Conservation (phyloP, 2,888 invertebrate species). For the Cataglyphis albicans region DNA sequence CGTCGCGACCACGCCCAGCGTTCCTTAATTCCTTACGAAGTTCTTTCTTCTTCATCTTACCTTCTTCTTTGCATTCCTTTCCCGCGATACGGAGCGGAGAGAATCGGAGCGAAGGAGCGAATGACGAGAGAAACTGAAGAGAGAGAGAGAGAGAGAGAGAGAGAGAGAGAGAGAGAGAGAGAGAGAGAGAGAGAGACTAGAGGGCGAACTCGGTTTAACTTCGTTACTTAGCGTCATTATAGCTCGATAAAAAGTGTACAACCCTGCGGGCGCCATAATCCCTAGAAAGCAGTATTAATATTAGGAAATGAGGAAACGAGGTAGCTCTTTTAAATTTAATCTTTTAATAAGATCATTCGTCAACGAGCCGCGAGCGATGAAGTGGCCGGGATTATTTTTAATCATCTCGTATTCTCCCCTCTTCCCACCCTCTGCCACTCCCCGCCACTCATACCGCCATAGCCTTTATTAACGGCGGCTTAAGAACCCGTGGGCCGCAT, state of each 20-base stretch:
- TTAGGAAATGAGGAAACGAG: constrained; percentile 75
- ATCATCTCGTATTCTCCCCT: constrained; percentile 54
- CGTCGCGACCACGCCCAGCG: constrained; percentile 14
- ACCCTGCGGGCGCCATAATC: constrained; percentile 72
- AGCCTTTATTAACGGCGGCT: constrained; percentile 66
- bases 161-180: neutral
- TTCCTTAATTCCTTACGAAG: constrained; percentile 16
- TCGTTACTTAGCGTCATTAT: constrained; percentile 75
- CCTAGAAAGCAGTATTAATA: constrained; percentile 75
- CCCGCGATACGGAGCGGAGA: constrained; percentile 3
- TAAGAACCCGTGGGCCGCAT: constrained; percentile 49
- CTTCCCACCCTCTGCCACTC: neutral
- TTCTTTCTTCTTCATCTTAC: neutral
- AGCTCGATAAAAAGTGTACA: constrained; percentile 74
- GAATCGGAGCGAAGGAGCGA: constrained; percentile 8
- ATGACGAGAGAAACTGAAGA: constrained; percentile 31
- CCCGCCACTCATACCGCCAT: neutral
- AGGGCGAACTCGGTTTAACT: constrained; percentile 69
- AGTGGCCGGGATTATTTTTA: constrained; percentile 74
- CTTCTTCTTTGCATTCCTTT: constrained; percentile 15
- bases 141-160: neutral
- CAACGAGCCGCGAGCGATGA: constrained; percentile 73
- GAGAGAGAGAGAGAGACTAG: neutral
- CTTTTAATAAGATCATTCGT: constrained; percentile 80
- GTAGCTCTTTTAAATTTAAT: constrained; percentile 76